Conservation (phyloP, 2,113 vertebrate species). For the Saimiri boliviensis region DNA sequence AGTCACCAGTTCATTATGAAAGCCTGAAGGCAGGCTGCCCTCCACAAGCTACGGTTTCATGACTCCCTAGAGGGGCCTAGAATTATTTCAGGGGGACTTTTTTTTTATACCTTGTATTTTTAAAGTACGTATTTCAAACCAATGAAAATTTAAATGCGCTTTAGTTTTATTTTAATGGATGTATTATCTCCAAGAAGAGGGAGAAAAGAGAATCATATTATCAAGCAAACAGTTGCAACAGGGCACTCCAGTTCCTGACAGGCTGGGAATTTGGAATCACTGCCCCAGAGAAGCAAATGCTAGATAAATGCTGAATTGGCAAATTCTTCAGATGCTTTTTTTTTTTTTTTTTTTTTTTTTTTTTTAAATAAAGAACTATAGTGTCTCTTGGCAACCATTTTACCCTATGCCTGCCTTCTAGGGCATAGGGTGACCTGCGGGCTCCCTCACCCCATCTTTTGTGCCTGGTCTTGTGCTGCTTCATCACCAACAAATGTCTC, state of each 20-base stretch:
- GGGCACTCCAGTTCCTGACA: not conserved
- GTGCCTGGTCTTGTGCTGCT: not conserved
- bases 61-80: slow-evolving; percentile 10
- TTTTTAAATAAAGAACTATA: not conserved
- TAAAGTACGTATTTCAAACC: not conserved
- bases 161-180: not conserved
- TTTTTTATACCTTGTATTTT: not conserved
- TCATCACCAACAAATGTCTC: not conserved
- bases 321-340: slow-evolving; percentile 54
- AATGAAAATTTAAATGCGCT: not conserved
- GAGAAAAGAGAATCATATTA: not conserved
- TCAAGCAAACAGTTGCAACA: not conserved
- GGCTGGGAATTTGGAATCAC: slow-evolving; percentile 11
- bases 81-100: slow-evolving; percentile 22
- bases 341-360: not conserved
- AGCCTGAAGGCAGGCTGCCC: not conserved
- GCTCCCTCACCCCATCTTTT: not conserved
- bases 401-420: not conserved
- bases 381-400: not conserved
- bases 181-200: not conserved
- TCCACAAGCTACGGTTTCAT: not conserved
- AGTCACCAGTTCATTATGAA: slow-evolving; percentile 49
- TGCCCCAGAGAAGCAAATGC: slow-evolving; percentile 17
- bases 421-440: not conserved
- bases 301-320: slow-evolving; percentile 4